Base-by-base conservation (phyloP, 2,888 invertebrate genomes). In the Nebria brevicollis region DNA sequence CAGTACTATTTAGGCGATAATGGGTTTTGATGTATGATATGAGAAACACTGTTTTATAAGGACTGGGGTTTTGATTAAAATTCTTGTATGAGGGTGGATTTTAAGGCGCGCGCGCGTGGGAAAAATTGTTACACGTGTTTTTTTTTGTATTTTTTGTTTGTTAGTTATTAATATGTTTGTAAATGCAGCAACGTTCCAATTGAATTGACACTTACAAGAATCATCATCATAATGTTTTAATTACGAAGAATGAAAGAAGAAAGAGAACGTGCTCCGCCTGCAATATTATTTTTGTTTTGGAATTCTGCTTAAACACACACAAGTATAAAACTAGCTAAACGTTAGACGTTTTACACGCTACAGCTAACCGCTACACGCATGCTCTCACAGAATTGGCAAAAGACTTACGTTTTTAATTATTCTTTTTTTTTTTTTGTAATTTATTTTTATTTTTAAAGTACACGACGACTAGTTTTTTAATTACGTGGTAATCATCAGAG, bases 261-360 rank as follows among this genome's bases (percentile, higher is more conserved):
- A 77, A 77, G 75, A 80, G 80, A 80, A 75, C 80, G 80, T 80
- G 75, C 75, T 75, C 72, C 75, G 80, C 70, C 75, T 80, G 80
- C 80, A 80, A 72, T 75, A 75, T 80, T 73, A n/a, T 72, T 72
- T 72, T 72, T 72, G 41, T 72, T 43, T 73, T 68, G 68, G 26
- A 26, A 68, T 80, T 80, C 79, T 80, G 79, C 75, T 80, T 80
- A 34, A 80, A 75, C 54, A 80, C 80, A 80, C 75, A 80, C 86
- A 87, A 88, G 88, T 89, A 88, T 86, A 89, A 89, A 89, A 88
- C 87, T 87, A 87, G 86, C 88, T 86, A 80, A 13, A 80, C 70
- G 80, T 80, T 80, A 80, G 75, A 80, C 75, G 79, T 79, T 78
- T 68, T 80, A 80, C 64, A 75, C 70, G 80, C 80, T 80, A 80